Evolutionary conservation across 1,140 invertebrate genomes (phyloP).

Genomic region (Drosophila nigrodunni): DNA sequence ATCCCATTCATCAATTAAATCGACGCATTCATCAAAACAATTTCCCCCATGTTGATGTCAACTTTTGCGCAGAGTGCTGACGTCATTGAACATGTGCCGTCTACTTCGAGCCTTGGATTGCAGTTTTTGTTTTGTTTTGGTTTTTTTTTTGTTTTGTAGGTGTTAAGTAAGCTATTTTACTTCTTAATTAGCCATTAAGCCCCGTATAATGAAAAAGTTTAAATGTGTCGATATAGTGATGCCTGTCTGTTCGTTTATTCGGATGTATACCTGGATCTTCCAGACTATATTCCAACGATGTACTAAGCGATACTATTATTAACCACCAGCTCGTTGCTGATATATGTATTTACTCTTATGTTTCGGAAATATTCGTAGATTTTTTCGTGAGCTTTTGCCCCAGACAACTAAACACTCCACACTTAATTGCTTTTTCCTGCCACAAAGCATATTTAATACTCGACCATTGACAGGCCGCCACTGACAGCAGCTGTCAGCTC

Average conservation of each 20-base stretch:
- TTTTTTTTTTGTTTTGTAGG: not conserved
- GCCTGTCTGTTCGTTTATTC: no score
- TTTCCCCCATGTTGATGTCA: conserved; percentile 69
- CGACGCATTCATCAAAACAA: conserved; percentile 83
- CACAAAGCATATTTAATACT: conserved; percentile 77
- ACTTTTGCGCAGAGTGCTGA: conserved; percentile 55
- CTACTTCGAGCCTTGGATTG: conserved; percentile 8
- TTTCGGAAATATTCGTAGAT: not conserved
- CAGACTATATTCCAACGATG: conserved; percentile 28
- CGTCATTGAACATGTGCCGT: conserved; percentile 23
- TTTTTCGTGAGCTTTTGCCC: not conserved
- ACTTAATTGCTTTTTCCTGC: conserved; percentile 81
- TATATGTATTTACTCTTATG: not conserved
- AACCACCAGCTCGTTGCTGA: not conserved
- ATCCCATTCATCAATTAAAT: conserved; percentile 84
- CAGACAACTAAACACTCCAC: conserved; percentile 49
- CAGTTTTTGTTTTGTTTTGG: not conserved
- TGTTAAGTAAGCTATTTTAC: conserved; percentile 3
- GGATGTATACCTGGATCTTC: no score
- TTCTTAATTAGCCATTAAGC: not conserved
- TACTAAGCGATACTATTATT: conserved; percentile 28
- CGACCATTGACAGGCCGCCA: conserved; percentile 65
- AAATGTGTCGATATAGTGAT: no score
- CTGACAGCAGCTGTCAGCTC: conserved; percentile 78
- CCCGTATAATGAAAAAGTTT: no score